phyloP scores from a whole-genome alignment of 2,888 invertebrate species.

The Altica lythri region DNA sequence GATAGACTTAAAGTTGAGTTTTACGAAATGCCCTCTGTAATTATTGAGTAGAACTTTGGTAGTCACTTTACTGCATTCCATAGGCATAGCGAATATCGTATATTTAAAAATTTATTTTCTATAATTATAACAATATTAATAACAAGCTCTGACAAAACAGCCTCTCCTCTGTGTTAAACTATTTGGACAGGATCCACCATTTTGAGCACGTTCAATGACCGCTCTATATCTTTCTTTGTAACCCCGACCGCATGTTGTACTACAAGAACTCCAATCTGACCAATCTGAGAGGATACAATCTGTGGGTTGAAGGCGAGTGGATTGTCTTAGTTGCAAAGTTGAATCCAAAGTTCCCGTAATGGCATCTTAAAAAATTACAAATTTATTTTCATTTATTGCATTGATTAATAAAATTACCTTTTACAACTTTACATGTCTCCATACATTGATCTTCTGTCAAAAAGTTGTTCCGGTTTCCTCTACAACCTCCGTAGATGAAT shows the following conservation, averaged over 20 bases:
- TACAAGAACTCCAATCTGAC: slow-evolving; percentile 85
- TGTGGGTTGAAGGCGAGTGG: slow-evolving; percentile 39
- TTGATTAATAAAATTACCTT: slow-evolving; percentile 55
- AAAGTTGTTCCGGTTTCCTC: slow-evolving; percentile 93
- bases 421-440: slow-evolving; percentile 68
- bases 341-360: slow-evolving; percentile 38
- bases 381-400: slow-evolving; percentile 6
- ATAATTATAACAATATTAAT: slow-evolving; percentile 3
- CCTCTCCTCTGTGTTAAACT: slow-evolving; percentile 64
- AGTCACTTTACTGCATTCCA: no score
- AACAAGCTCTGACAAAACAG: slow-evolving; percentile 54
- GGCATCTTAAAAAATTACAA: slow-evolving; percentile 40
- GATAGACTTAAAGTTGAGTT: no score
- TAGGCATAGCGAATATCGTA: no score
- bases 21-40: no score
- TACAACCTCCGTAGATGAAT: slow-evolving; percentile 87
- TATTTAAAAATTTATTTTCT: neutral
- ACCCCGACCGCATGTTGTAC: slow-evolving; percentile 78
- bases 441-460: slow-evolving; percentile 77
- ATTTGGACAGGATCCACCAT: slow-evolving; percentile 70
- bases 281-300: slow-evolving; percentile 79
- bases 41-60: no score
- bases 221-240: slow-evolving; percentile 67
- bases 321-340: slow-evolving; percentile 16
- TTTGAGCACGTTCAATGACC: slow-evolving; percentile 66